Percentiles rank a stretch among this genome's conserved stretches.
Conservation (phyloP, 2,797 vertebrate species). For the Myotis daubentonii region DNA sequence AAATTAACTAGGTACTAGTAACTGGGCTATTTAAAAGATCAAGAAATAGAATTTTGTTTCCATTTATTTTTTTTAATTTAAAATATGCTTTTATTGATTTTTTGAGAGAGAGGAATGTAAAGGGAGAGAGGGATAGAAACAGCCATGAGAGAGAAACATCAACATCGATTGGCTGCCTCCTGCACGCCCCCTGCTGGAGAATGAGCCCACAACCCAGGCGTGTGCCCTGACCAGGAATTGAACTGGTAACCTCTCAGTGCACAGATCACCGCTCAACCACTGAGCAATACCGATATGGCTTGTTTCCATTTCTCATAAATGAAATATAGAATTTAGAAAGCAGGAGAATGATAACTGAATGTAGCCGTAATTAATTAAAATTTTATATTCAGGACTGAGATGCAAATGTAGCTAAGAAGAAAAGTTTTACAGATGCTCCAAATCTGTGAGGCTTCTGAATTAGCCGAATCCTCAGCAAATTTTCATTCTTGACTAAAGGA, state of each 20-base stretch:
- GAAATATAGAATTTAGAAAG: slow-evolving; percentile 41
- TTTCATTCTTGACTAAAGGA: slow-evolving; percentile 51
- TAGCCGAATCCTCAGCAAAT: slow-evolving; percentile 45
- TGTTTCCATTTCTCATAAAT: slow-evolving; percentile 57
- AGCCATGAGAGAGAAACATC: no score
- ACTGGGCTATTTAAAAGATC: slow-evolving; percentile 55
- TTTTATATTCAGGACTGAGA: slow-evolving; percentile 23
- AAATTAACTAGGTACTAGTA: slow-evolving; percentile 51
- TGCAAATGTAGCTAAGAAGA: slow-evolving; percentile 23
- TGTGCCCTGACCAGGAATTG: no score
- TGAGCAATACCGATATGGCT: not conserved
- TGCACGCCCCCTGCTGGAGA: no score
- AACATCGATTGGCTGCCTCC: no score
- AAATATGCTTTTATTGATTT: no score
- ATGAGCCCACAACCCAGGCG: no score
- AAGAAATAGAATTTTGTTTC: slow-evolving; percentile 57
- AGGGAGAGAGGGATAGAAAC: no score
- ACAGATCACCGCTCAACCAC: no score
- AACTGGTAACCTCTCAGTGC: no score
- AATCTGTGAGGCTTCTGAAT: slow-evolving; percentile 50
- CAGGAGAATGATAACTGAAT: slow-evolving; percentile 36
- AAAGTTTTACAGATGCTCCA: slow-evolving; percentile 55
- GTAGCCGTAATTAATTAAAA: slow-evolving; percentile 60
- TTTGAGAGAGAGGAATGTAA: no score
- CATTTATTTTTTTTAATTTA: slow-evolving; percentile 1